phyloP scores from a whole-genome alignment of 2,113 vertebrate species.

The Excalfactoria chinensis region DNA sequence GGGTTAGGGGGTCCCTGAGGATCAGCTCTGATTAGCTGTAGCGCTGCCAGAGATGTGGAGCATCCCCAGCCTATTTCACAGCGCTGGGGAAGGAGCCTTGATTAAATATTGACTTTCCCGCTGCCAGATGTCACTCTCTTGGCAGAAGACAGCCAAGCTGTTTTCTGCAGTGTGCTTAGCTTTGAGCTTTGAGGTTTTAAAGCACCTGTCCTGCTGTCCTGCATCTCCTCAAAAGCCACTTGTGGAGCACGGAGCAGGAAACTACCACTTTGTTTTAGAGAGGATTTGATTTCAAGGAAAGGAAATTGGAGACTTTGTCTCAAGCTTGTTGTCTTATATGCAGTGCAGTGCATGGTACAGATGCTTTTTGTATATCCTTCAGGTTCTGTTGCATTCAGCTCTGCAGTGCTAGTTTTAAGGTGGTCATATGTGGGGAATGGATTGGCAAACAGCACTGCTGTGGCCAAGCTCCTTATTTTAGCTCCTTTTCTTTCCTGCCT shows the following conservation, averaged over 20 bases:
- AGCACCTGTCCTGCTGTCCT: not conserved
- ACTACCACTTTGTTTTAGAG: not conserved
- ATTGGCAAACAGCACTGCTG: not conserved
- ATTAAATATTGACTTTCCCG: not conserved
- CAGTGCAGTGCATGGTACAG: too few species aligned
- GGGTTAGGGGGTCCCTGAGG: not conserved
- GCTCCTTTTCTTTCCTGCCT: not conserved
- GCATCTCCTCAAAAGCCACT: not conserved
- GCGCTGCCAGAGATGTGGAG: not conserved
- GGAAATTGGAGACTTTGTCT: not conserved
- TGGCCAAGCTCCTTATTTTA: not conserved
- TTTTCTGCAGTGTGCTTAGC: not conserved
- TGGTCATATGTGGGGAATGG: not conserved
- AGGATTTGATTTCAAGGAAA: not conserved
- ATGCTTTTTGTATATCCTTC: not conserved
- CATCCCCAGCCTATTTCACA: not conserved
- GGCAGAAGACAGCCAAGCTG: not conserved
- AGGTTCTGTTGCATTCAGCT: too few species aligned
- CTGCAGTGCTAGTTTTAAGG: not conserved
- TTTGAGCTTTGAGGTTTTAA: not conserved
- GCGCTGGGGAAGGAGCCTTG: not conserved
- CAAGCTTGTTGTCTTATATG: not conserved
- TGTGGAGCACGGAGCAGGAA: not conserved
- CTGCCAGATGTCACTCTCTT: not conserved
- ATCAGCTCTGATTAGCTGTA: not conserved